Percentiles rank a stretch among this genome's conserved stretches.
Conservation (phyloP, 1,140 invertebrate genomes). For the Drosophila kanapiae region DNA sequence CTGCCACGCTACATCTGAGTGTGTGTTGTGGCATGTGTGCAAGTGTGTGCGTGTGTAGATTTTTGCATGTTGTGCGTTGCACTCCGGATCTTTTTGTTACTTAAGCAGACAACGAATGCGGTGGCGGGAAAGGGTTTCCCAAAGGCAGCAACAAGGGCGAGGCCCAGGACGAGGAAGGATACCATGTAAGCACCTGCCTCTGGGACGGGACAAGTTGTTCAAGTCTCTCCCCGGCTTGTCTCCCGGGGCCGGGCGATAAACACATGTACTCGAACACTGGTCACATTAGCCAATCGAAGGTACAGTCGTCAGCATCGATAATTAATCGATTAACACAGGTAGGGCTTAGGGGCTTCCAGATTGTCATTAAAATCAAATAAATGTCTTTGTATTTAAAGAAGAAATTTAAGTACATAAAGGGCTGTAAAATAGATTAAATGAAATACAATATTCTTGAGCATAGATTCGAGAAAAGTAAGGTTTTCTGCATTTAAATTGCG, state of each 20-base stretch:
- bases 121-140: background rate
- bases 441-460: no score
- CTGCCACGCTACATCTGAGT: conserved; percentile 12
- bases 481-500: background rate
- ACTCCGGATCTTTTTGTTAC: conserved; percentile 45
- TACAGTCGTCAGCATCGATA: conserved; percentile 5
- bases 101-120: conserved; percentile 22
- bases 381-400: no score
- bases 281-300: background rate
- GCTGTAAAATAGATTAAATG: no score
- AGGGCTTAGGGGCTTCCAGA: background rate
- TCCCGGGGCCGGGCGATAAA: conserved; percentile 4
- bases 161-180: background rate
- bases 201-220: conserved; percentile 18
- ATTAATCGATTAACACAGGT: conserved; percentile 22
- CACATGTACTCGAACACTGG: conserved; percentile 11
- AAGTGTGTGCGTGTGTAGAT: conserved; percentile 30
- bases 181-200: conserved; percentile 20
- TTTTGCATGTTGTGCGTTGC: conserved; percentile 64
- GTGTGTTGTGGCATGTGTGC: conserved; percentile 7
- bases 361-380: background rate
- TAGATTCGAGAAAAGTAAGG: no score
- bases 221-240: background rate
- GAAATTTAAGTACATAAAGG: background rate
- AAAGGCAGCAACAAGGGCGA: no score